Conservation (phyloP, 2,797 vertebrate species). For the Neosalanx taihuensis region DNA sequence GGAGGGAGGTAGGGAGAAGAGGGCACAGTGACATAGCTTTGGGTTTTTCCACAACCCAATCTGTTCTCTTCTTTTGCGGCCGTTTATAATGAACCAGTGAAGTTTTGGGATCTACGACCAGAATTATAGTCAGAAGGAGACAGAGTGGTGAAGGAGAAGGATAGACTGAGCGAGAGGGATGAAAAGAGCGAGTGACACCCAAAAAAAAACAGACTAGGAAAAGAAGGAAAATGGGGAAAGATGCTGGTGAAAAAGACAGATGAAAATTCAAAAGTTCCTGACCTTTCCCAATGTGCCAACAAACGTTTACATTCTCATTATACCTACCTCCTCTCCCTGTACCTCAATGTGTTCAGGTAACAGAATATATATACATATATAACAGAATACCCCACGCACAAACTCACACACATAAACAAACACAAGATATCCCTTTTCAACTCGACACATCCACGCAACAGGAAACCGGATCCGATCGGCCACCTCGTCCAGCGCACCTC, state of each 20-base stretch:
- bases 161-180: background rate
- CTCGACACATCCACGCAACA: background rate
- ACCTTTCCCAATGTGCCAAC: constrained; percentile 49
- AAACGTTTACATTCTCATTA: constrained; percentile 59
- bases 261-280: constrained; percentile 39
- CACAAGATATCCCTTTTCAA: constrained; percentile 3
- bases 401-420: constrained; percentile 10
- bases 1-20: constrained; percentile 32
- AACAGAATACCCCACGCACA: background rate
- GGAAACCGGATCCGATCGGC: background rate
- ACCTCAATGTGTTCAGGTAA: background rate
- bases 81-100: constrained; percentile 4
- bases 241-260: constrained; percentile 7
- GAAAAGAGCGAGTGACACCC: background rate
- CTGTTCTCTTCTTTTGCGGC: background rate
- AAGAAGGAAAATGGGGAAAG: background rate
- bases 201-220: background rate
- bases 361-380: constrained; percentile 12
- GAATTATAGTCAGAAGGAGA: constrained; percentile 15
- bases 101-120: background rate
- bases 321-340: background rate
- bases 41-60: constrained; percentile 2
- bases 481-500: background rate
- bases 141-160: background rate
- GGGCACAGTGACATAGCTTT: constrained; percentile 65